phyloP scores from a whole-genome alignment of 2,113 vertebrate genomes.

The Urocynchramus pylzowi region DNA sequence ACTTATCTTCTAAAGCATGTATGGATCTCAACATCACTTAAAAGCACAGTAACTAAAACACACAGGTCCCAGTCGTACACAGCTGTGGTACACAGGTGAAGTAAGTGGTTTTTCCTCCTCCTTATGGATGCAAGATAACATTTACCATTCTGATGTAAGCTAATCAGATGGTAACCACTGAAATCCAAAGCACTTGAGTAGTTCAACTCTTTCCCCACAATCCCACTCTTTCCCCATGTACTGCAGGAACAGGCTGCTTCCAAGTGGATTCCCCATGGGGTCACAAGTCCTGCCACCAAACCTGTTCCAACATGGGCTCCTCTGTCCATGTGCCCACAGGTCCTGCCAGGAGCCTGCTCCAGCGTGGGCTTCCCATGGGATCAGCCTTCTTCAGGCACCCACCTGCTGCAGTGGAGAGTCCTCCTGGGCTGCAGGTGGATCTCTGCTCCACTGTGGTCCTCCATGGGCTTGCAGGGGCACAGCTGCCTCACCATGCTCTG shows the following conservation, averaged over 20 bases:
- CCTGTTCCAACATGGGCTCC: neutral
- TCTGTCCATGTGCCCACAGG: neutral
- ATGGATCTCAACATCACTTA: neutral
- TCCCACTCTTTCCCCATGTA: neutral
- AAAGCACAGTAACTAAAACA: neutral
- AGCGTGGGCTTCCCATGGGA: accelerated
- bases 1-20: neutral
- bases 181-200: neutral
- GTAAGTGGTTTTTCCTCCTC: neutral
- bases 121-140: neutral
- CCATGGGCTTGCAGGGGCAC: neutral
- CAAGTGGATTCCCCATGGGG: too few species aligned
- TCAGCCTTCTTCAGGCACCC: neutral
- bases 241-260: neutral
- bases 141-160: neutral
- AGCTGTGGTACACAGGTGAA: neutral
- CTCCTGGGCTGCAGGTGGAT: neutral
- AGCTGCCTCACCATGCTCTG: neutral
- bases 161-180: accelerated
- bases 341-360: neutral
- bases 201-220: neutral
- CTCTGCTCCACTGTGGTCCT: neutral
- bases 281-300: neutral
- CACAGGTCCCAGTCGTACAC: neutral
- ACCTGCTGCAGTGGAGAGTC: neutral